These are phyloP conservation scores for Setipinna tenuifilis DNA, from an alignment of 2,797 vertebrate species.

Conservation along the genomic window DNA sequence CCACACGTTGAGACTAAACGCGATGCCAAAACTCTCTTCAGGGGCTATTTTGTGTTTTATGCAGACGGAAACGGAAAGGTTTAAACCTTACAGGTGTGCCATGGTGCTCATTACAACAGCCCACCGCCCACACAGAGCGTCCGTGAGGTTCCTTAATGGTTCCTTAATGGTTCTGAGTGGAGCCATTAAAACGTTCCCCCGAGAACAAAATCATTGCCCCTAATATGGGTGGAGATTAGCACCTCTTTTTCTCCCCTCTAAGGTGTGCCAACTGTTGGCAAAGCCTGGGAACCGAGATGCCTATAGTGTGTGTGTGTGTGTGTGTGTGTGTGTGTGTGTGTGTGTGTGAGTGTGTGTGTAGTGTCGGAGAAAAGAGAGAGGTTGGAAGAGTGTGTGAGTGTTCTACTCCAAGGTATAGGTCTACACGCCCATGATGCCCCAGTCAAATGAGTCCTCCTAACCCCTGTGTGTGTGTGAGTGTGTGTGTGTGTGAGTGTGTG, in stretches of 20 bases:
- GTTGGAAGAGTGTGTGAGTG: too few species aligned
- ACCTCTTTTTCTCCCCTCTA: not conserved
- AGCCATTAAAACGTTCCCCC: not conserved
- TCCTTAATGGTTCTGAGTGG: not conserved
- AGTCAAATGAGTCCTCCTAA: constrained; percentile 76
- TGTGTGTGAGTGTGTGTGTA: too few species aligned
- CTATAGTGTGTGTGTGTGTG: not conserved
- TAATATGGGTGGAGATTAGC: not conserved
- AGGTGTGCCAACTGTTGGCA: not conserved
- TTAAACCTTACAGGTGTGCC: too few species aligned
- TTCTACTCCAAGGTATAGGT: constrained; percentile 86
- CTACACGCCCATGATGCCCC: constrained; percentile 84
- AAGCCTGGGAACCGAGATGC: not conserved
- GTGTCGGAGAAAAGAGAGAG: too few species aligned
- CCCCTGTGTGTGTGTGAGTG: constrained; percentile 17
- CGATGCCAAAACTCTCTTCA: too few species aligned
- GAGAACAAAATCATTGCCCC: not conserved
- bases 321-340: too few species aligned
- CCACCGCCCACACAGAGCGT: too few species aligned
- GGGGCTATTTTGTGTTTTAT: too few species aligned
- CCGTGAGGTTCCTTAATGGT: not conserved
- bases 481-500: constrained; percentile 38
- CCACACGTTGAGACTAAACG: too few species aligned
- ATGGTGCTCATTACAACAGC: too few species aligned
- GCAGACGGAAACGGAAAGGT: too few species aligned